These are phyloP conservation scores for Zootermopsis nevadensis DNA, from an alignment of 2,888 invertebrate species.

Conservation along the genomic window DNA sequence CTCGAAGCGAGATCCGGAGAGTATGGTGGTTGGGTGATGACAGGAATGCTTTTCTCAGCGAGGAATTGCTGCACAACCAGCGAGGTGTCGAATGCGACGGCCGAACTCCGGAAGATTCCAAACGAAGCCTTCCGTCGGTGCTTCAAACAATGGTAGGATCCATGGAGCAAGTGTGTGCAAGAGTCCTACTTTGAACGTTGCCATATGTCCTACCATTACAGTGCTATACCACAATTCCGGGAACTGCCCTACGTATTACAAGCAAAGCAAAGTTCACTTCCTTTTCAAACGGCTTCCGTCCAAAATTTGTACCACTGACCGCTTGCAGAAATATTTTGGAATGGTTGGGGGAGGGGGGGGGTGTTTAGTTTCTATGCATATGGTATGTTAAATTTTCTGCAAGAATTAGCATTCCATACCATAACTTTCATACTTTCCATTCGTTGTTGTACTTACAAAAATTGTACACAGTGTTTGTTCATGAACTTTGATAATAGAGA, in stretches of 20 bases:
- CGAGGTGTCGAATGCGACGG: too few species aligned
- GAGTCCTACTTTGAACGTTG: too few species aligned
- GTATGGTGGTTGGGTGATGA: too few species aligned
- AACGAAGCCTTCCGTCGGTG: too few species aligned
- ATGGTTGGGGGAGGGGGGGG: not conserved
- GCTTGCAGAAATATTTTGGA: conserved; percentile 19
- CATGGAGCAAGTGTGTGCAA: too few species aligned
- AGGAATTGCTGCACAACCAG: too few species aligned
- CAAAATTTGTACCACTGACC: not conserved
- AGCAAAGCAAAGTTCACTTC: not conserved
- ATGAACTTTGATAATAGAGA: not conserved
- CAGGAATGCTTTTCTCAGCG: too few species aligned
- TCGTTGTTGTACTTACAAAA: not conserved
- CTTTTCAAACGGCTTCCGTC: conserved; percentile 30
- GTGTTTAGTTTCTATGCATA: conserved; percentile 3
- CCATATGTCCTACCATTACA: too few species aligned
- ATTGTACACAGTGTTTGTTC: not conserved
- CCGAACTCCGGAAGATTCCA: too few species aligned
- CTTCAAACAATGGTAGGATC: too few species aligned
- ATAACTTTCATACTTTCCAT: not conserved
- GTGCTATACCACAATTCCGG: too few species aligned
- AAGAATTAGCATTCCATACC: conserved; percentile 12
- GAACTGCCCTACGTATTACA: not conserved
- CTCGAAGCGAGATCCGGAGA: too few species aligned
- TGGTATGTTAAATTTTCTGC: not conserved